Evolutionary conservation across 2,113 vertebrate genomes (phyloP).

Genomic region (Silurus meridionalis): DNA sequence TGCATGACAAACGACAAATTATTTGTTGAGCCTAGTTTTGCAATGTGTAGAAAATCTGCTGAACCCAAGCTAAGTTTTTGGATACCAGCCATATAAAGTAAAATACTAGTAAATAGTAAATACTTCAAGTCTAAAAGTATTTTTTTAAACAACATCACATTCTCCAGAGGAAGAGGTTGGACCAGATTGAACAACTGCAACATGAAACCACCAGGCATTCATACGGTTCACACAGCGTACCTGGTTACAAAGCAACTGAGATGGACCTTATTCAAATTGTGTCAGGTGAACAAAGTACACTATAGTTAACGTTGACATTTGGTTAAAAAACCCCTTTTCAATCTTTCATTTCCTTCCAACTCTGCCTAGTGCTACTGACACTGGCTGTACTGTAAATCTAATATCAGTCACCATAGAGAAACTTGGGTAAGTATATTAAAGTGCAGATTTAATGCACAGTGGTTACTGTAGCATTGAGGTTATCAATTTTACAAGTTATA

Average conservation of each 20-base stretch:
- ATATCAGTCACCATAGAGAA: conserved; percentile 73
- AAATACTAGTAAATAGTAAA: neutral
- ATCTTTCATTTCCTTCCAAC: neutral
- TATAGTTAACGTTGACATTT: neutral
- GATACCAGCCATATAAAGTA: neutral
- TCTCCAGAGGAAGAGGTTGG: neutral
- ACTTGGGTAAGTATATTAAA: neutral
- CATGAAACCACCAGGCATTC: neutral
- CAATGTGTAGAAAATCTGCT: neutral
- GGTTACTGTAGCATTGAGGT: neutral
- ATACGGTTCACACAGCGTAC: neutral
- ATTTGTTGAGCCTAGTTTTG: neutral
- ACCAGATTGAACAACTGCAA: neutral
- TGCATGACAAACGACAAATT: neutral
- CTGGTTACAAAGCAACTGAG: neutral
- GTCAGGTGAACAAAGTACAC: conserved; percentile 1
- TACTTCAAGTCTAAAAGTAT: neutral
- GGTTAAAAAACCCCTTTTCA: neutral
- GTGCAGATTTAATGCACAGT: neutral
- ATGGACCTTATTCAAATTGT: neutral
- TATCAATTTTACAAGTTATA: neutral
- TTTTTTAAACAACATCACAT: neutral
- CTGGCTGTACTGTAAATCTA: neutral
- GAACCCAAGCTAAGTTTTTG: neutral
- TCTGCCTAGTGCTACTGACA: neutral